Conservation (phyloP, 2,888 invertebrate species). For the Drosophila conformis region DNA sequence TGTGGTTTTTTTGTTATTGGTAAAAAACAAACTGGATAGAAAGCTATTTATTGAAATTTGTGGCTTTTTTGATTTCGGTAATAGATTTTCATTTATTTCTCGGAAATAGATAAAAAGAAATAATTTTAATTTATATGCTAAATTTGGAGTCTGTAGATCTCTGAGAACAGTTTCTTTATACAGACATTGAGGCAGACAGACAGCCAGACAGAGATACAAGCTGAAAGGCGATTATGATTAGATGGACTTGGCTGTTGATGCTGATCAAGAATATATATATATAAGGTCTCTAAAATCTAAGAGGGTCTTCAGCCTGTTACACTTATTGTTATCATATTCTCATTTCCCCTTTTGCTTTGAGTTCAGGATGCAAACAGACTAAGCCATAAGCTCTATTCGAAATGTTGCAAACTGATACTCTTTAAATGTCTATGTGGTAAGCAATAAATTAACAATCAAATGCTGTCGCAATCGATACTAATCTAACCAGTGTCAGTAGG, state of each 20-base stretch:
- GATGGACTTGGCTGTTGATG: not conserved
- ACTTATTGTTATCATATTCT: too few species aligned
- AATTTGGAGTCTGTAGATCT: too few species aligned
- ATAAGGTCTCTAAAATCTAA: not conserved
- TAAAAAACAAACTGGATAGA: too few species aligned
- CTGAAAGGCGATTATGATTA: rapidly evolving
- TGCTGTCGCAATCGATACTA: conserved; percentile 14
- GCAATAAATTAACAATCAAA: conserved; percentile 16
- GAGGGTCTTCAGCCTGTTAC: not conserved
- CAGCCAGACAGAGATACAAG: not conserved
- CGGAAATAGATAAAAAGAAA: not conserved
- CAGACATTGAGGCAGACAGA: too few species aligned
- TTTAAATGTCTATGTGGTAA: not conserved
- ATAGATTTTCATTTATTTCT: not conserved
- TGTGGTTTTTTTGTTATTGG: not conserved
- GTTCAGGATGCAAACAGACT: not conserved
- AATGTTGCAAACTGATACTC: not conserved
- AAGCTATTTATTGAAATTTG: too few species aligned
- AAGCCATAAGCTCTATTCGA: not conserved
- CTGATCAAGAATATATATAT: not conserved
- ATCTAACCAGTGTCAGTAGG: conserved; percentile 4
- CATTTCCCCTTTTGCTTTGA: not conserved
- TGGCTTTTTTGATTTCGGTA: not conserved
- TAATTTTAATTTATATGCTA: not conserved
- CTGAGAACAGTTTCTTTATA: too few species aligned